Base-by-base conservation (phyloP, 1,140 invertebrate genomes). In the Cephus cinctus region DNA sequence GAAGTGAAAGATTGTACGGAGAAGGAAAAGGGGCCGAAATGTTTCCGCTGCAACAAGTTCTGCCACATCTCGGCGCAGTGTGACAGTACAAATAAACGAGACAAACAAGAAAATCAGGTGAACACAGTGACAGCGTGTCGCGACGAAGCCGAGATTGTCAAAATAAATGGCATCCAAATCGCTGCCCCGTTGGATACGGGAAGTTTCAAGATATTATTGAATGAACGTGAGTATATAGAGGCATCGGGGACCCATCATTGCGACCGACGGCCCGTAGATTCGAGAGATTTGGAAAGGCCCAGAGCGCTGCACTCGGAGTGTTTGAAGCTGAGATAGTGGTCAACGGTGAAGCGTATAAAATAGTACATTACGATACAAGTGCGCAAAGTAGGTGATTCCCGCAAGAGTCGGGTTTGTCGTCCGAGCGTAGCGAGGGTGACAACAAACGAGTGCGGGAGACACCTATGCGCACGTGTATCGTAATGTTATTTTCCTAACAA, bases 81-180 rank as follows among this genome's bases (percentile, higher is more conserved):
- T 31, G 58, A 61, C 39, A 47, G 27, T 11, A 57, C 56, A 31
- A 56, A 62, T 40, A 48, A 43, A n/a, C n/a, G n/a, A n/a, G n/a
- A 44, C 27, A 41, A 16, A 39, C 31, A 6, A 38, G 47, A 15
- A 47, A n/a, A 27, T n/a, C 8, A n/a, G 8, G 25, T 27, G n/a
- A 27, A 27, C 25, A n/a, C n/a, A n/a, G 6, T 27, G 6, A 27
- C 25, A 6, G 25, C 25, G 25, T 8, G 8, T 27, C 8, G n/a
- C 25, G 25, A 27, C 25, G 25, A 27, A 6, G 25, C 8, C 6
- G n/a, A 8, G 6, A 27, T 27, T 8, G 25, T 27, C 25, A n/a
- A 27, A 27, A 27, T 27, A 6, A 27, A 27, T n/a, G 25, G 25
- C n/a, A n/a, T n/a, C 6, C n/a, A 6, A n/a, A 27, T 27, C 8